phyloP scores from a whole-genome alignment of 2,797 vertebrate species.

The Galago senegalensis region DNA sequence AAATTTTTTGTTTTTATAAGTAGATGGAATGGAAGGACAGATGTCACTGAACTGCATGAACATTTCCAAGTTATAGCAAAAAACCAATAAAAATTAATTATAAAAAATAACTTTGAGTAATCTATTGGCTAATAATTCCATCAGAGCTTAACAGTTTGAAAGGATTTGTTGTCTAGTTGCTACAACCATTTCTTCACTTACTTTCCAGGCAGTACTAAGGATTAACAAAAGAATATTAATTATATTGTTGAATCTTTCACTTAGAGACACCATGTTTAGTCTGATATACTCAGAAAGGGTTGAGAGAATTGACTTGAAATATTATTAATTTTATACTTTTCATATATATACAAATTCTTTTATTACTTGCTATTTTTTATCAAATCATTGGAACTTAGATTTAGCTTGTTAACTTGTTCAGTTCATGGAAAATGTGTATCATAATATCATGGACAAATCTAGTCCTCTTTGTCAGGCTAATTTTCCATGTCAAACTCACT shows the following conservation, averaged over 20 bases:
- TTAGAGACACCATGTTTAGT: not conserved
- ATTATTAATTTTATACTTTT: slow-evolving; percentile 1
- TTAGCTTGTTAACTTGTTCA: not conserved
- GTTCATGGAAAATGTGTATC: not conserved
- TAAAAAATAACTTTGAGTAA: slow-evolving; percentile 28
- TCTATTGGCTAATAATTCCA: not conserved
- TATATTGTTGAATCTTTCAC: slow-evolving; percentile 33
- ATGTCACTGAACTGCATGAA: slow-evolving; percentile 4
- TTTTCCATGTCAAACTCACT: slow-evolving; percentile 3
- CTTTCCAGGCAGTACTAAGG: not conserved
- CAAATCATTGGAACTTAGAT: not conserved
- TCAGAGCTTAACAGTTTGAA: not conserved
- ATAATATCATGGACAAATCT: not conserved
- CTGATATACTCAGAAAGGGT: not conserved
- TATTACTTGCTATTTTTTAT: not conserved
- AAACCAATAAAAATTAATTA: slow-evolving; percentile 44
- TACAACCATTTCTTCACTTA: not conserved
- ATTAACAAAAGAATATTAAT: slow-evolving; percentile 36
- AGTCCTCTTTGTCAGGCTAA: not conserved
- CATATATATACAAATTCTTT: not conserved
- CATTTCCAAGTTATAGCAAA: slow-evolving; percentile 8
- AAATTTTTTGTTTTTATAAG: slow-evolving; percentile 7
- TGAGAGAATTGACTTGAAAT: not conserved
- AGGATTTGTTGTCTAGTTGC: slow-evolving; percentile 17
- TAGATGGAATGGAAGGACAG: not conserved